Evolutionary conservation across 2,113 vertebrate genomes (phyloP).

Genomic region (Chionis minor): DNA sequence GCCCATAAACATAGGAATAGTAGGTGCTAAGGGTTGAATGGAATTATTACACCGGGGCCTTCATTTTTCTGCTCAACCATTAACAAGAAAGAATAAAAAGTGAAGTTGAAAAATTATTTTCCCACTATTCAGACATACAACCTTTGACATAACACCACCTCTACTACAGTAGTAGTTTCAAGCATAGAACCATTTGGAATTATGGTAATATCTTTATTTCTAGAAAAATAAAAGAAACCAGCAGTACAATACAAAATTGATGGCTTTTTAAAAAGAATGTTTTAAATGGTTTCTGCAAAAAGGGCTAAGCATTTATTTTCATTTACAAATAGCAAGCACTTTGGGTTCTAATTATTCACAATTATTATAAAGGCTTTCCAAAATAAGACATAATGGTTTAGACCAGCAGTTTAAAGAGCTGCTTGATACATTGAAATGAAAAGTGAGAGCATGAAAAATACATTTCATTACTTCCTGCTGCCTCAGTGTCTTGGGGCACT

Average conservation of each 20-base stretch:
- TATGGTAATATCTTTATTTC: background rate
- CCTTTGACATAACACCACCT: background rate
- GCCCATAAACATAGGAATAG: background rate
- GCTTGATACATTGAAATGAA: constrained; percentile 33
- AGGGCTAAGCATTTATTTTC: constrained; percentile 57
- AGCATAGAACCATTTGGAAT: background rate
- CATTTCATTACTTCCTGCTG: constrained; percentile 16
- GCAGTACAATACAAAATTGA: background rate
- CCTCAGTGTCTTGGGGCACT: background rate
- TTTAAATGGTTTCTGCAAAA: constrained; percentile 25
- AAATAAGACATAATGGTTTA: constrained; percentile 53
- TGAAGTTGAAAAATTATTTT: background rate
- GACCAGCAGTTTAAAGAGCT: constrained; percentile 16
- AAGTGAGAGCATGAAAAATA: constrained; percentile 48
- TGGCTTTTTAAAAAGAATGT: background rate
- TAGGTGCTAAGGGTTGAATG: background rate
- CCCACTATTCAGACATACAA: background rate
- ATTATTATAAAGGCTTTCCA: constrained; percentile 58
- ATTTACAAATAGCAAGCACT: constrained; percentile 49
- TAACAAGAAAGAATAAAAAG: background rate
- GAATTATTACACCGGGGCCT: background rate
- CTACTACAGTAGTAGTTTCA: background rate
- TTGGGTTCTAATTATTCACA: constrained; percentile 49
- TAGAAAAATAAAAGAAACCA: constrained; percentile 5
- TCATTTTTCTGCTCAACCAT: background rate